These are phyloP conservation scores for Castor canadensis DNA, from an alignment of 2,113 vertebrate species.

Conservation along the genomic window DNA sequence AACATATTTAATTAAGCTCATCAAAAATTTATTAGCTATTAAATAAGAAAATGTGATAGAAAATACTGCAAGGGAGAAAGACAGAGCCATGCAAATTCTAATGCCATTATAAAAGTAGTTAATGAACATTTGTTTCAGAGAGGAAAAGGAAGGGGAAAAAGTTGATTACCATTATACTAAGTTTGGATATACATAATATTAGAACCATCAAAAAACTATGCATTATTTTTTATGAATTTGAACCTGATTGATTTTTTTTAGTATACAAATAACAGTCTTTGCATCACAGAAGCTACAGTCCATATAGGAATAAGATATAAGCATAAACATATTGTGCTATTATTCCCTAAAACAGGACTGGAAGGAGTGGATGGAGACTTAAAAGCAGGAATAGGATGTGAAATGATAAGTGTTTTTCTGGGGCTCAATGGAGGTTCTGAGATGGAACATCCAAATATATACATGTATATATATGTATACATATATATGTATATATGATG, in stretches of 20 bases:
- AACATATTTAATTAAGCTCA: neutral
- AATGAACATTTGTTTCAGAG: neutral
- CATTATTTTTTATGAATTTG: neutral
- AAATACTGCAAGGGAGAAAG: neutral
- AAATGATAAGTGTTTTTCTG: neutral
- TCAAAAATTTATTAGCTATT: neutral
- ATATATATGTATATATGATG: neutral
- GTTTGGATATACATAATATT: neutral
- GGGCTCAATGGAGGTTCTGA: neutral
- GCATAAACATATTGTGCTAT: neutral
- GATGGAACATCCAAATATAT: accelerated
- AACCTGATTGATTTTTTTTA: neutral
- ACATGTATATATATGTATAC: neutral
- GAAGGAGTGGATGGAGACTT: neutral
- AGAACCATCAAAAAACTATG: neutral
- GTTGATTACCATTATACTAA: neutral
- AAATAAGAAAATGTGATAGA: neutral
- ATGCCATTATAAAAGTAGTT: neutral
- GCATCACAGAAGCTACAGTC: too few relatives aligned
- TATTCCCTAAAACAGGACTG: neutral
- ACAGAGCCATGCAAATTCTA: neutral
- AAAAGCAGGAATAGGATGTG: neutral
- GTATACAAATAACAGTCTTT: neutral
- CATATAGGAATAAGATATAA: neutral
- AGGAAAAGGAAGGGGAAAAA: neutral